Percentiles rank a stretch among this genome's conserved stretches.
Conservation (phyloP, 1,140 invertebrate genomes). For the Lithobius niger region DNA sequence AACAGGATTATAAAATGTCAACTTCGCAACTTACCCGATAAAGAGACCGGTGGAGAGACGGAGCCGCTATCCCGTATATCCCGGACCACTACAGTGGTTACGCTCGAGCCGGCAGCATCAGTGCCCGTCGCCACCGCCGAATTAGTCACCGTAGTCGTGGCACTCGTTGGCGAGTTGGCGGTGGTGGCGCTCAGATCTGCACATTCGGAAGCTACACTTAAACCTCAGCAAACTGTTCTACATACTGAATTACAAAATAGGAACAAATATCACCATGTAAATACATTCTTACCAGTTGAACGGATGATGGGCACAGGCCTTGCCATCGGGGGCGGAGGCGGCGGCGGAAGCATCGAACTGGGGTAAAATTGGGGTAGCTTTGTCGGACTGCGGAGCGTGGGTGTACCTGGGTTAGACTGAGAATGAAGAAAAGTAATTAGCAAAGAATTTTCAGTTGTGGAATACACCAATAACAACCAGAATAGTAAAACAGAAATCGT, state of each 20-base stretch:
- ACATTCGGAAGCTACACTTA: constrained; percentile 2
- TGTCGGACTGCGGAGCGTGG: constrained; percentile 39
- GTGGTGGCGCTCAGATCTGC: constrained; percentile 38
- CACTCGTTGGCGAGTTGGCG: constrained; percentile 40
- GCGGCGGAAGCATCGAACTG: constrained; percentile 78
- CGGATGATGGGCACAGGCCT: constrained; percentile 87
- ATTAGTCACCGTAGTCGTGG: constrained; percentile 1
- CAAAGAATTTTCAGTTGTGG: not conserved
- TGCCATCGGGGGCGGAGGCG: constrained; percentile 82
- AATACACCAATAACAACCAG: too few species aligned
- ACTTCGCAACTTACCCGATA: constrained; percentile 3
- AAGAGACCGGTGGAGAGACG: constrained; percentile 13
- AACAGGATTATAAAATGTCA: too few species aligned
- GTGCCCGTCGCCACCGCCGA: not conserved
- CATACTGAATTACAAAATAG: not conserved
- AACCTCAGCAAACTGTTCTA: not conserved
- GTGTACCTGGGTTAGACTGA: constrained; percentile 28
- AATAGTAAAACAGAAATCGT: too few species aligned
- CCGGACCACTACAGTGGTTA: constrained; percentile 4
- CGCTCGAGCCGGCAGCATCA: not conserved
- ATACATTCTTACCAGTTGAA: constrained; percentile 48
- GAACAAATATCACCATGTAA: not conserved
- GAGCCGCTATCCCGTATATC: constrained; percentile 13
- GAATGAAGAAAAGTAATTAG: constrained; percentile 6
- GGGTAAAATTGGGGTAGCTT: constrained; percentile 73